phyloP scores from a whole-genome alignment of 2,888 invertebrate species.

The Sialis fuliginosa region DNA sequence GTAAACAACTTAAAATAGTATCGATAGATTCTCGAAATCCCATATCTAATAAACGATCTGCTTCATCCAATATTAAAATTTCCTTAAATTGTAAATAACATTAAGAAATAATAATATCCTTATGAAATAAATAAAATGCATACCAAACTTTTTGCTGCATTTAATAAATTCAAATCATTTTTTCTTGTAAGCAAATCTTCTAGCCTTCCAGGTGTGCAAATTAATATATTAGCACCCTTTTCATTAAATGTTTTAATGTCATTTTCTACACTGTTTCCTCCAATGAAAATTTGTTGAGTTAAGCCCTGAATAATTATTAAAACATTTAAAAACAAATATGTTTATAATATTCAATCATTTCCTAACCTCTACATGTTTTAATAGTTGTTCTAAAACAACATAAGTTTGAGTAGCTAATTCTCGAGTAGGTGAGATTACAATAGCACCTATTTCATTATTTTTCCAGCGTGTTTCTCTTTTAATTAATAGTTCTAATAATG shows the following conservation, averaged over 20 bases:
- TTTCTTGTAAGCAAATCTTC: conserved; percentile 67
- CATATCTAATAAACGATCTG: conserved; percentile 82
- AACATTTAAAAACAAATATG: background rate
- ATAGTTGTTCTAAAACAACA: conserved; percentile 36
- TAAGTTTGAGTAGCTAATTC: conserved; percentile 86
- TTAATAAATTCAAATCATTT: conserved; percentile 48
- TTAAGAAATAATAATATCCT: background rate
- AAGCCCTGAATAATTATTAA: conserved; percentile 17
- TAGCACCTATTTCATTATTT: conserved; percentile 62
- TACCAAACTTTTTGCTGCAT: conserved; percentile 62
- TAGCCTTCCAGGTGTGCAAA: conserved; percentile 89
- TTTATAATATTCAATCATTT: background rate
- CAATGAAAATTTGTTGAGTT: conserved; percentile 51
- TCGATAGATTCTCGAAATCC: conserved; percentile 78
- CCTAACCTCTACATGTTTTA: conserved; percentile 26
- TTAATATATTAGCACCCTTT: conserved; percentile 65
- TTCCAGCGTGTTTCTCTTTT: conserved; percentile 44
- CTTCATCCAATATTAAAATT: conserved; percentile 88
- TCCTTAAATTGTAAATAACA: conserved; percentile 37
- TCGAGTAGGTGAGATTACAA: conserved; percentile 89
- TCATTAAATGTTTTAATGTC: conserved; percentile 50
- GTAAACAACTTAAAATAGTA: conserved; percentile 77
- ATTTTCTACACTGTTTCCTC: conserved; percentile 63
- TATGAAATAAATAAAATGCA: conserved; percentile 12
- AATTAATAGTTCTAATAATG: conserved; percentile 69